phyloP scores from a whole-genome alignment of 2,888 invertebrate species.

The Agrotis clavis region DNA sequence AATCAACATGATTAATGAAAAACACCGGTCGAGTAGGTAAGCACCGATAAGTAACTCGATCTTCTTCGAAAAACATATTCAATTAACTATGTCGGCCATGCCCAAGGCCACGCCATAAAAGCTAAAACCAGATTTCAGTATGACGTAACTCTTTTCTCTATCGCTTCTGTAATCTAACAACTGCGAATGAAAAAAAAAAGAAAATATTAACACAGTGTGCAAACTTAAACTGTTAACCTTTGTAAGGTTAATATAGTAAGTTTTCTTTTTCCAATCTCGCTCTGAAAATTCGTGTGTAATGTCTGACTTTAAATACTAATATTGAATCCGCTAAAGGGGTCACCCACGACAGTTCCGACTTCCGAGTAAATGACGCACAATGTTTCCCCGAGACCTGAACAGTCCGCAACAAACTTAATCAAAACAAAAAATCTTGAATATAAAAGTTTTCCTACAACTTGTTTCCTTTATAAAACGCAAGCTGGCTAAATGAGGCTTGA shows the following conservation, averaged over 20 bases:
- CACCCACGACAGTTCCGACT: slow-evolving; percentile 17
- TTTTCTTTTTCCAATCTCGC: background rate
- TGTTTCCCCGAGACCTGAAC: slow-evolving; percentile 15
- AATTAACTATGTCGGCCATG: slow-evolving; percentile 29
- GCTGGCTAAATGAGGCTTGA: slow-evolving; percentile 35
- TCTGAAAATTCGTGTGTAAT: background rate
- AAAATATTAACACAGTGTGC: background rate
- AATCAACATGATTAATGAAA: slow-evolving; percentile 33
- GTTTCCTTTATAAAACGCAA: slow-evolving; percentile 25
- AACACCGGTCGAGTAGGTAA: slow-evolving; percentile 5
- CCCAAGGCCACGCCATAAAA: slow-evolving; percentile 31
- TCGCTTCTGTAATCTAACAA: slow-evolving; percentile 24
- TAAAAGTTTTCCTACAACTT: slow-evolving; percentile 40
- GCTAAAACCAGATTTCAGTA: slow-evolving; percentile 34
- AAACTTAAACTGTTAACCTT: no score
- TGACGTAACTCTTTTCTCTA: slow-evolving; percentile 27
- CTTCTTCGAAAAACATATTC: slow-evolving; percentile 37
- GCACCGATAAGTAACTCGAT: slow-evolving; percentile 17
- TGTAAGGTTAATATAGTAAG: no score
- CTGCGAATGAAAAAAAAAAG: slow-evolving; percentile 13
- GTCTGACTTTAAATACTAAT: background rate
- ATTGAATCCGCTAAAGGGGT: slow-evolving; percentile 23
- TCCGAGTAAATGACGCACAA: slow-evolving; percentile 5
- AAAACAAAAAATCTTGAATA: slow-evolving; percentile 9
- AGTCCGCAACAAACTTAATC: slow-evolving; percentile 38